Evolutionary conservation across 2,888 invertebrate genomes (phyloP), one percentile per base, ranked within the genome.

Genomic region (Platypus cylindrus): DNA sequence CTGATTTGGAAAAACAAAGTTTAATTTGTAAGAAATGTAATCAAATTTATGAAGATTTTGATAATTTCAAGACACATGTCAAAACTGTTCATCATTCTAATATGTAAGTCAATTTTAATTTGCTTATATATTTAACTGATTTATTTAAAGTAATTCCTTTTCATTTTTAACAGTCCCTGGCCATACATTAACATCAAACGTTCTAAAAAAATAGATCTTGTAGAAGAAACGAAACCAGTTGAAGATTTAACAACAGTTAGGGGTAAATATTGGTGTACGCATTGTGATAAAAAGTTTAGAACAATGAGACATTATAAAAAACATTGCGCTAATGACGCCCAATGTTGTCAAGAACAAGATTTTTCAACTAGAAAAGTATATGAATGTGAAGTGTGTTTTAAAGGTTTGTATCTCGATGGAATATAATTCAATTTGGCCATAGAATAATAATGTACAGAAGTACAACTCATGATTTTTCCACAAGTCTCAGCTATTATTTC

Each of bases 311-410:
- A 70, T 3, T 52, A 74, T 0, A 62, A 66, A 3, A 56, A 62
- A 9, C 68, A 69, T 46, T 14, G 32, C 5, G 31, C 27, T 9
- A 24, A n/a, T 12, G 12, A 11, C n/a, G 24, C 24, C n/a, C n/a
- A n/a, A n/a, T n/a, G n/a, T n/a, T n/a, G n/a, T n/a, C n/a, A n/a
- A n/a, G n/a, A n/a, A n/a, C n/a, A n/a, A n/a, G 14, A 63, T n/a
- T 74, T 74, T 54, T 62, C 63, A 13, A 68, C 69, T 3, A 52
- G 63, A 15, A 75, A 73, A 49, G 66, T 69, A 4, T 67, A 73
- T 51, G 59, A 64, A 11, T 75, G 75, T 51, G 60, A 65, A 18
- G 66, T 68, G 47, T 74, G 73, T 53, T 64, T 61, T 38, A 74
- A 74, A 68, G 69, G 60, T 59, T 42, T 11, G 12, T 23, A 32